Base-by-base conservation (phyloP, 2,113 vertebrate genomes). In the Alectura lathami region DNA sequence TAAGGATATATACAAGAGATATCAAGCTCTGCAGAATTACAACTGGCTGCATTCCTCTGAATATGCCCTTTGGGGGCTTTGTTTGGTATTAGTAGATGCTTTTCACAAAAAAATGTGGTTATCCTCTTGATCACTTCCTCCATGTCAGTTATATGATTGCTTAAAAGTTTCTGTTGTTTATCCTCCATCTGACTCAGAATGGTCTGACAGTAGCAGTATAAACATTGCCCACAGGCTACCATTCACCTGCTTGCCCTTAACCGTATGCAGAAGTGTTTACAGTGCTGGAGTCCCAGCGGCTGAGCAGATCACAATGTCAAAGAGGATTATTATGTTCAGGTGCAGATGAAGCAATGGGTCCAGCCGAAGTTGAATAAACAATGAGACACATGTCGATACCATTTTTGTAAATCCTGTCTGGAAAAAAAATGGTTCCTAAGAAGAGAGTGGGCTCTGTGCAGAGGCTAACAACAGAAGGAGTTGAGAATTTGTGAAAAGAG, bases 161-260 rank as follows among this genome's bases (percentile, higher is more conserved):
- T 91, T 92, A 42, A 73, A 88, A 88, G 22, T 66, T 80, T 15
- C 29, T 87, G 5, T 17, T 88, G 22, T 45, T 77, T 88, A 40
- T 67, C 86, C 18, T 14, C 12, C 29, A 42, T 70, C 86, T 7
- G 3, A 43, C 32, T 84, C 27, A 51, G 8, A 12, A 16, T 78
- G 63, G 94, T 88, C 38, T 82, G 40, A 18, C 26, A 45, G 36
- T 42, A 23, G 34, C 63, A 67, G 30, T 40, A 73, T 63, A 95
- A 81, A 20, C 47, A 81, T 7, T 40, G 48, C 32, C 32, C 15
- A 12, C 72, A 83, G 36, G 48, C 22, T 24, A 42, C 67, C 51
- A 40, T 82, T 90, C 38, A 76, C 60, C 50, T 91, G 57, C 70
- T 92, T 91, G 48, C 26, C 76, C 84, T 86, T 88, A 76, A 79